These are phyloP conservation scores for Globia sparganii DNA, from an alignment of 2,888 invertebrate species.

Conservation along the genomic window DNA sequence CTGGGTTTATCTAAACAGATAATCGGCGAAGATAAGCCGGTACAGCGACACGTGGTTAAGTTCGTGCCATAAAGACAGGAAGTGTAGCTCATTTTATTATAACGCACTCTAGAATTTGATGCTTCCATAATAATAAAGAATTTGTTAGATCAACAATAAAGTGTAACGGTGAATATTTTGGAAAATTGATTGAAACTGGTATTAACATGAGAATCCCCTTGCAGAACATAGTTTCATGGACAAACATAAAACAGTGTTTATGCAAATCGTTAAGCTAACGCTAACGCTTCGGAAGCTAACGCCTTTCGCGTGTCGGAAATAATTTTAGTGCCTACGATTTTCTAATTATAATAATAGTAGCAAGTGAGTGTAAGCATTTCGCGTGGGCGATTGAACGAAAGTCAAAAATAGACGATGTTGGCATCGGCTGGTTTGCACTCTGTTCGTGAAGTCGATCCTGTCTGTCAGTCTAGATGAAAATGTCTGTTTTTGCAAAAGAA, in stretches of 20 bases:
- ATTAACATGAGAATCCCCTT: slow-evolving; percentile 7
- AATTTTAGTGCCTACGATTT: slow-evolving; percentile 83
- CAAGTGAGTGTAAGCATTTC: slow-evolving; percentile 89
- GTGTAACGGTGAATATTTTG: background rate
- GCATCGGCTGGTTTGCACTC: slow-evolving; percentile 80
- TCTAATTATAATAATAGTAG: slow-evolving; percentile 86
- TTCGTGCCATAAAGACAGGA: slow-evolving; percentile 57
- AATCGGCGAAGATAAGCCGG: slow-evolving; percentile 75
- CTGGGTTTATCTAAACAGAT: slow-evolving; percentile 82
- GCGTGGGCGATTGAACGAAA: slow-evolving; percentile 84
- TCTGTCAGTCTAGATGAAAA: slow-evolving; percentile 71
- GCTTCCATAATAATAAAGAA: slow-evolving; percentile 4
- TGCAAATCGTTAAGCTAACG: slow-evolving; percentile 32
- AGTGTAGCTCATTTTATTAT: slow-evolving; percentile 40
- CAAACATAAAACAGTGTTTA: slow-evolving; percentile 35
- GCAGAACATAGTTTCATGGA: slow-evolving; percentile 10
- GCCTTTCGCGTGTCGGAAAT: slow-evolving; percentile 70
- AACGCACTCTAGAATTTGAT: slow-evolving; percentile 24
- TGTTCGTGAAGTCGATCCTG: slow-evolving; percentile 68
- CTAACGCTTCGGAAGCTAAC: slow-evolving; percentile 66
- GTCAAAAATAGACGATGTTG: slow-evolving; percentile 86
- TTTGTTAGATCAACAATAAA: slow-evolving; percentile 11
- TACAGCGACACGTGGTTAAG: slow-evolving; percentile 63
- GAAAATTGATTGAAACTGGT: slow-evolving; percentile 7
- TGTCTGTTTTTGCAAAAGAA: slow-evolving; percentile 63